Base-by-base conservation (phyloP, 2,888 invertebrate genomes). In the Himalopsyche tibetana region DNA sequence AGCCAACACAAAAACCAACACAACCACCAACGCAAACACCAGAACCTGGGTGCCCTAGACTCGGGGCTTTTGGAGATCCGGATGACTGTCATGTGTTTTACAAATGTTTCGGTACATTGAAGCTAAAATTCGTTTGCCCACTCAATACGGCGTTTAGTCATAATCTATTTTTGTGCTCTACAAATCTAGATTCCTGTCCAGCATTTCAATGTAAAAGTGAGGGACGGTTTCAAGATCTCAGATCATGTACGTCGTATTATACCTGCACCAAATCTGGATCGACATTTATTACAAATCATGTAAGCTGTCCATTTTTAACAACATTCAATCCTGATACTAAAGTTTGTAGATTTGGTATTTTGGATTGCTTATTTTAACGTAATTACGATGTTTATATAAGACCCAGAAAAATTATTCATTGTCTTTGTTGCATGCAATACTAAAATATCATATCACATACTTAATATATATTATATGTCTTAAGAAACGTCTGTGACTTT, bases 91-190 rank as follows among this genome's bases (percentile, higher is more conserved):
- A 51, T 28, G 69, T 83, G n/a, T 83, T 56, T 28, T 83, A 83
- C 74, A 69, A 74, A 45, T 74, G 74, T 40, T 0, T 19, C 5
- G 51, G 51, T 15, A 2, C 56, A 40, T 1, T 19, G 8, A 19
- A 19, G 86, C 91, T 92, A 55, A 89, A 92, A 63, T 86, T 90
- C 63, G 91, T 92, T 83, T 93, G 93, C 88, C 93, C 93, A 19
- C 89, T 89, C 15, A 91, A 91, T 86, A 92, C 92, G 55, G 92
- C 93, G 84, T 93, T 92, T 87, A 93, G 93, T 89, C 91, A 92
- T 85, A 89, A 91, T 55, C 91, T 90, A 87, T 92, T 92, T 87
- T 92, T 91, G 88, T 94, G 93, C 89, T 93, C 93, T 55, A 92
- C 91, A 87, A 91, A 93, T 88, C 90, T 92, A 85, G 91, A 93